Conservation (phyloP, 2,797 vertebrate genomes). For the Apodemus agrarius region DNA sequence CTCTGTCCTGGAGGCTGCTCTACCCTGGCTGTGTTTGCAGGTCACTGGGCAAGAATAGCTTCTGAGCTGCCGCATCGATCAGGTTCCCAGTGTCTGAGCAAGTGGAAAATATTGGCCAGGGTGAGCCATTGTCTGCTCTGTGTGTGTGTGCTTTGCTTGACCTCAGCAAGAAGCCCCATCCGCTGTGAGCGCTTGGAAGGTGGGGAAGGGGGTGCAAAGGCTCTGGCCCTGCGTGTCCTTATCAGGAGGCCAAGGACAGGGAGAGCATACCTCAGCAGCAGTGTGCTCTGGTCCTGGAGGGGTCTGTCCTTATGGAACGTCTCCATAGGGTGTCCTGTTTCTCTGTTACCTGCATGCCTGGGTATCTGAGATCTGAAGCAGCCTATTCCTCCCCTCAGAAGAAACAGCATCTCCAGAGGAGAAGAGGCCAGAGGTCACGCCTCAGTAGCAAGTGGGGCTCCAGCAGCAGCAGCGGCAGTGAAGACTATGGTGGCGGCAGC, state of each 20-base stretch:
- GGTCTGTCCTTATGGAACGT: accelerated
- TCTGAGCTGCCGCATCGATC: slow-evolving; percentile 91
- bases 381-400: not conserved
- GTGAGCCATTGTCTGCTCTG: slow-evolving; percentile 74
- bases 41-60: slow-evolving; percentile 94
- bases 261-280: not conserved
- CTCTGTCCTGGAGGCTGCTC: not conserved
- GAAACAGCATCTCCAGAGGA: accelerated
- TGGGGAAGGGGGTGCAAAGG: accelerated
- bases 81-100: slow-evolving; percentile 92
- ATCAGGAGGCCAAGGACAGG: not conserved
- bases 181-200: accelerated
- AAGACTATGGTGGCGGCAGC: slow-evolving; percentile 17
- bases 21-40: slow-evolving; percentile 80
- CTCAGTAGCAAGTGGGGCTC: slow-evolving; percentile 38
- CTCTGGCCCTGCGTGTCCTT: not conserved
- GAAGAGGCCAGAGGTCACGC: not conserved
- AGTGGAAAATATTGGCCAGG: slow-evolving; percentile 89
- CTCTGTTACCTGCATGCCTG: not conserved
- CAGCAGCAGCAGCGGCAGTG: not conserved
- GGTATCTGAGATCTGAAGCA: not conserved
- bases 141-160: too few species aligned
- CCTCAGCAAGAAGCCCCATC: accelerated
- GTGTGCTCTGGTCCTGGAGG: not conserved
- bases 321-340: too few species aligned